Evolutionary conservation across 2,113 vertebrate species (phyloP).

Genomic region (Equus quagga): DNA sequence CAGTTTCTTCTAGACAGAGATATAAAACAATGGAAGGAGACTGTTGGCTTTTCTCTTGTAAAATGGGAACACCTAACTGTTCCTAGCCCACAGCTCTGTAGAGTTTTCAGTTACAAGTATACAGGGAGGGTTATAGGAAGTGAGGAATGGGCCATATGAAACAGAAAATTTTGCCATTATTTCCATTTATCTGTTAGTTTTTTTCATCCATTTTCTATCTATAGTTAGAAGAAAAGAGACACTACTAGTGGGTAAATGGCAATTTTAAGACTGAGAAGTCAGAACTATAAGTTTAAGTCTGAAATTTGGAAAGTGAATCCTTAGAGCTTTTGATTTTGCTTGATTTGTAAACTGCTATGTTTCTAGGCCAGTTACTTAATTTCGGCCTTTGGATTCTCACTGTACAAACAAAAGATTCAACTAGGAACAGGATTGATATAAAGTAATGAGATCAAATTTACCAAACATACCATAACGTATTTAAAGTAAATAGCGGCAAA

Average conservation of each 20-base stretch:
- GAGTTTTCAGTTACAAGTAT: neutral
- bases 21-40: neutral
- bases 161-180: neutral
- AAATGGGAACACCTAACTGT: neutral
- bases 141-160: neutral
- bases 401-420: conserved; percentile 25
- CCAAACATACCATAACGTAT: neutral
- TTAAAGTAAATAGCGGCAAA: conserved; percentile 24
- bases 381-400: neutral
- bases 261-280: neutral
- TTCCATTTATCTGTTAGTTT: neutral
- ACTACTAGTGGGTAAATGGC: neutral
- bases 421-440: neutral
- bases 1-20: conserved; percentile 37
- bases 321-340: neutral
- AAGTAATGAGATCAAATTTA: conserved; percentile 12
- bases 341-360: conserved; percentile 9
- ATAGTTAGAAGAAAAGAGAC: neutral
- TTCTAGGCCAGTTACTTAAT: conserved; percentile 34
- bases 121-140: neutral
- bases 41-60: neutral
- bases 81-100: neutral
- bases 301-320: neutral
- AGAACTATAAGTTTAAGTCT: neutral
- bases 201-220: neutral